Evolutionary conservation across 2,797 vertebrate species (phyloP), one percentile per base, ranked within the genome.

Genomic region (Tamandua tetradactyla): DNA sequence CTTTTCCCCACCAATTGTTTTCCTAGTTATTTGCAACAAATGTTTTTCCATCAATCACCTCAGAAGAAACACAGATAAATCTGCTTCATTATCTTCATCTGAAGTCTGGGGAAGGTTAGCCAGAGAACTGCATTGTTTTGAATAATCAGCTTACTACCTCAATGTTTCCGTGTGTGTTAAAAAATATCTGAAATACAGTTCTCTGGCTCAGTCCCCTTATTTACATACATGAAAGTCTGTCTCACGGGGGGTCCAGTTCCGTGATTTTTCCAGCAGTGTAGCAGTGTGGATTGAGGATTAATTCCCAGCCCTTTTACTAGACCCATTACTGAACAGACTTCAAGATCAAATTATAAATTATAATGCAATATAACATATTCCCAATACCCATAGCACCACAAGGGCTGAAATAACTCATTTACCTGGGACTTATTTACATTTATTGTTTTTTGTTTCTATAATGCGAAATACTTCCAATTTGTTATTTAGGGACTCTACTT

Each of bases 291-390:
- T 22, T 59, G 83, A 80, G 49, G 64, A 82, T 83, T 92, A 81
- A 89, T 94, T 94, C 62, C 47, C 59, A 79, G 47, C 18, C 57
- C 8, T 81, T 23, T 83, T 80, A 30, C 66, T 44, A 76, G 87
- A 66, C 49, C 61, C 71, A 30, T 59, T 92, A 86, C 69, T n/a
- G 64, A 92, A 88, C 64, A 84, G 69, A 68, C 59, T 88, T 90
- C 13, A 69, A 95, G 97, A 93, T 72, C 61, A 88, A 62, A 23
- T 80, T 95, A 94, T 2, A 9, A 96, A 95, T 87, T 87, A 79
- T 55, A 40, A 90, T 20, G 14, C 76, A 68, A 25, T 9, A 71
- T 68, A 93, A 92, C 78, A n/a, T 0, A 4, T 32, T 84, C 42
- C n/a, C 47, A n/a, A 14, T 57, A 2, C 57, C 42, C 69, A 79